Base-by-base conservation (phyloP, 2,888 invertebrate genomes). In the Sminthurinus aureus region DNA sequence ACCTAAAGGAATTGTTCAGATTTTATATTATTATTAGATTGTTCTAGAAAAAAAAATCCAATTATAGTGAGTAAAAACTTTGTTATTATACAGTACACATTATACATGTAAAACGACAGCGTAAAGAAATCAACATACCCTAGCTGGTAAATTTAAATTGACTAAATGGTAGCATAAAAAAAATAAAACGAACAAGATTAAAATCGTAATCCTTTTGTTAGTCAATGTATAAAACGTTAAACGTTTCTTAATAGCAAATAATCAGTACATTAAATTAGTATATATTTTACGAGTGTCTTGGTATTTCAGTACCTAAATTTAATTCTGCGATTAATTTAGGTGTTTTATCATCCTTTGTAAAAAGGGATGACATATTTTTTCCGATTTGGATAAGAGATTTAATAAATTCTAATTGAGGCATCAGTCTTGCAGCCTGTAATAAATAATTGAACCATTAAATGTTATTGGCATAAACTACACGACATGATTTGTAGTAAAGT, bases 111-210 rank as follows among this genome's bases (percentile, higher is more conserved):
- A 38, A 38, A 4, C 6, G 38, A 38, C 6, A 38, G 6, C 1
- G 38, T 38, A 38, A 38, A 38, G 6, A 38, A 38, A 85, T 38
- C 38, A 38, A 38, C 38, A 38, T 38, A 99, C 99, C 84, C 98
- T 92, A 15, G 99, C 98, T 18, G 99, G 99, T 85, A 99, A 93
- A 92, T 99, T 99, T 88, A 98, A 93, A 92, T 99, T 99, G 84
- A 99, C 92, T 89, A 96, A 71, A n/a, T n/a, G n/a, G n/a, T n/a
- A n/a, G n/a, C n/a, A n/a, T n/a, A 38, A 38, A 38, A 38, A 38
- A 38, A 38, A 38, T 38, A 38, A 38, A 38, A 38, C 38, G 6
- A 38, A 38, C 38, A 38, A 6, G 38, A 38, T 38, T 38, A 38
- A 38, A 38, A 38, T 38, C 38, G 6, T 38, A 6, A 38, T 4